Base-by-base conservation (phyloP, 2,888 invertebrate genomes). In the Zaprionus lineosus region DNA sequence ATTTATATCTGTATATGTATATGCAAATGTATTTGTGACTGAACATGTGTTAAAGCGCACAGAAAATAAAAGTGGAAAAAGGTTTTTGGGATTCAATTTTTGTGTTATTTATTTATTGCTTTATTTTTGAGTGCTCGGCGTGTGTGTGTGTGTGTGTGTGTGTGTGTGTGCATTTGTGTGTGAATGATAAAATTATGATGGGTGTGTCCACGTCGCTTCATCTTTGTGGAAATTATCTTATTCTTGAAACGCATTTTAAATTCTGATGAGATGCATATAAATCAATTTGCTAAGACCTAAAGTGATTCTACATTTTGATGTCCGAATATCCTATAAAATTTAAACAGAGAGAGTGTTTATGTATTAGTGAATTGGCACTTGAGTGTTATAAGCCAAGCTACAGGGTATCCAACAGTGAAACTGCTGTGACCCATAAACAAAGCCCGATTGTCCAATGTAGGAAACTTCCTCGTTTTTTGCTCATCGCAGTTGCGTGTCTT, bases 1-100 rank as follows among this genome's bases (percentile, higher is more conserved):
- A 33, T 44, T 16, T 56, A 21, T 44, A 21, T 53, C 8, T 47
- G 24, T 48, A 46, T 62, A 33, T 26, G 36, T 34, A 16, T 24
- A 18, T 39, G 39, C 21, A 34, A n/a, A 2, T 18, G 2, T 28
- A 12, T 24, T 34, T 3, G 16, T 5, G 8, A 7, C 2, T 11
- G 31, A 31, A 3, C 8, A 11, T 9, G 8, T 3, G 29, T 3
- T 15, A 8, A 8, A 21, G 47, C 33, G 39, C 4, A 40, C 48
- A 33, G 52, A 61, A 65, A 58, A 73, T 41, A 63, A 76, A 61
- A 76, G 73, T 72, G 74, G 61, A 68, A 65, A 62, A 73, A 62
- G 61, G 26, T 55, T 44, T 62, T 62, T 57, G 19, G 47, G 50
- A 59, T 58, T 63, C 63, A 57, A 66, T 63, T 59, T 51, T 60